phyloP scores from a whole-genome alignment of 2,797 vertebrate genomes.

The Hydrocynus forskahlii region DNA sequence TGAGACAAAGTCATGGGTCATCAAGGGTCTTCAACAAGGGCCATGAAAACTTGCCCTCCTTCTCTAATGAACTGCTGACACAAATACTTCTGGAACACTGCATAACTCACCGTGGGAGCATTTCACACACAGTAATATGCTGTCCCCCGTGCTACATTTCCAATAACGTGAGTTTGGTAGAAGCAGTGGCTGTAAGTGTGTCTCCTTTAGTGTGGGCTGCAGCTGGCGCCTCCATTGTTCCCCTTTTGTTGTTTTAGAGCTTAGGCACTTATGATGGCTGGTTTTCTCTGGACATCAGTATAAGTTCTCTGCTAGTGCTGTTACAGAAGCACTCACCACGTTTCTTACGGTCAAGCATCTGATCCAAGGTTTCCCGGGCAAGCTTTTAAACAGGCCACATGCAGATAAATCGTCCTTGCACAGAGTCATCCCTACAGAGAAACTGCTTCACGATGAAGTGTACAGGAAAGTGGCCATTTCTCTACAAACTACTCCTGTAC shows the following conservation, averaged over 20 bases:
- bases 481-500: conserved; percentile 62
- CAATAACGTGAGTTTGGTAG: conserved; percentile 50
- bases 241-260: conserved; percentile 67
- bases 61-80: conserved; percentile 39
- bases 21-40: conserved; percentile 54
- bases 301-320: conserved; percentile 56
- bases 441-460: conserved; percentile 68
- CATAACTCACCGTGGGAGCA: conserved; percentile 46
- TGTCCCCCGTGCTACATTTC: conserved; percentile 35
- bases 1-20: conserved; percentile 56
- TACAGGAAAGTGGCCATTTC: conserved; percentile 67
- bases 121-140: conserved; percentile 31
- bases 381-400: conserved; percentile 59
- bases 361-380: conserved; percentile 56
- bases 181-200: conserved; percentile 62
- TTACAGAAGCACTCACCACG: conserved; percentile 50
- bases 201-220: conserved; percentile 64
- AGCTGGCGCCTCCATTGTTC: conserved; percentile 72
- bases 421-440: conserved; percentile 60
- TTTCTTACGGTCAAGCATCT: conserved; percentile 52
- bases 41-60: conserved; percentile 50
- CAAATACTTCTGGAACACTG: conserved; percentile 38
- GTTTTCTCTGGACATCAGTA: conserved; percentile 63
- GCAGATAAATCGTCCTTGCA: conserved; percentile 69
- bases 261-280: conserved; percentile 53